These are phyloP conservation scores for Tricholaema leucomelas DNA, from an alignment of 2,113 vertebrate genomes.

Conservation along the genomic window DNA sequence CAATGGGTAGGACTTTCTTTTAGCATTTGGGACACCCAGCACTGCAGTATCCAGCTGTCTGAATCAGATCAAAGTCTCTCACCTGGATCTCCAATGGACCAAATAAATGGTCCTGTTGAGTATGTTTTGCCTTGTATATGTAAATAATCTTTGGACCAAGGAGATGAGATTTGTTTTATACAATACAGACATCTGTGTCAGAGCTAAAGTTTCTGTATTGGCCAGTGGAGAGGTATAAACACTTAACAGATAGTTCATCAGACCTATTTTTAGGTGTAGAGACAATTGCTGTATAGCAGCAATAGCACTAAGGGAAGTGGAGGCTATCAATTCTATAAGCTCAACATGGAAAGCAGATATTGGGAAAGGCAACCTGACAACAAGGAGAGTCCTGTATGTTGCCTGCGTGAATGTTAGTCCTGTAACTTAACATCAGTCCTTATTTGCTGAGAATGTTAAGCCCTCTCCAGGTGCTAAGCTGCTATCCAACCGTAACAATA, in stretches of 20 bases:
- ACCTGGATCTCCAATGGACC: accelerated
- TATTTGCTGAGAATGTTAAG: conserved; percentile 11
- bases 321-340: not conserved
- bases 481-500: not conserved
- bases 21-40: not conserved
- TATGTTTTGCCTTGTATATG: not conserved
- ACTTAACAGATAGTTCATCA: not conserved
- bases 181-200: not conserved
- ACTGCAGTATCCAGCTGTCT: not conserved
- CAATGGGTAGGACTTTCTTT: not conserved
- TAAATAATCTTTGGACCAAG: not conserved
- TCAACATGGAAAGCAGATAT: not conserved
- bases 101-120: not conserved
- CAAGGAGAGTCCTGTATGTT: not conserved
- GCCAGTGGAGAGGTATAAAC: not conserved
- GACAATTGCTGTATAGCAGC: not conserved
- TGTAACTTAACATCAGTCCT: not conserved
- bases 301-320: not conserved
- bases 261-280: not conserved
- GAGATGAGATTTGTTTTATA: not conserved
- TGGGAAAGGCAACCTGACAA: not conserved
- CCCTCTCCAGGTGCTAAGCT: not conserved
- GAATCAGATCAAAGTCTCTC: not conserved
- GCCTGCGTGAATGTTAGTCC: not conserved
- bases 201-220: not conserved